Base-by-base conservation (phyloP, 2,797 vertebrate species). In the Ceryle rudis region DNA sequence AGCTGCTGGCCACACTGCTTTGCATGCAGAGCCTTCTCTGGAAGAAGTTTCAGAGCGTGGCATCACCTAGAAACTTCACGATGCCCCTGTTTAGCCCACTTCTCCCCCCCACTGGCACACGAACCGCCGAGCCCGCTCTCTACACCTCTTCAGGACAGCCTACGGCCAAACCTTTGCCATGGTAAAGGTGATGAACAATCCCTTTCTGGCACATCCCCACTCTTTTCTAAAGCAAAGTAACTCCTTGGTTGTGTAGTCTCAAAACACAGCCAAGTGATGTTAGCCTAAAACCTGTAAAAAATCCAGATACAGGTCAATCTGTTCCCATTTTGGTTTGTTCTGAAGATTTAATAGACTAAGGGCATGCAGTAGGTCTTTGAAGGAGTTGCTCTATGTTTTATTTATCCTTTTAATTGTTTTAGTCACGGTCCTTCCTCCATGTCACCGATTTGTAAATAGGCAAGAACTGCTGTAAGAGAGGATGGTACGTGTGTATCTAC, bases 401-500 rank as follows among this genome's bases (percentile, higher is more conserved):
- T 21, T 39, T 28, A 31, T 28, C 15, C 5, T 51, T 47, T 15
- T 9, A 13, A 3, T 14, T 18, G 9, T 41, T 47, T 16, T 0
- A 69, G 26, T 35, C 35, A 5, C 7, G 11, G 3, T 66, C 15
- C 13, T 29, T 35, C n/a, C 5, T 37, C 18, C 11, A 11, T 14
- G 22, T 22, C 21, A 77, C 25, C 1, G 2, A 35, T 6, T 33
- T 44, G 6, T 33, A 70, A 66, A 13, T 3, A 33, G 0, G 9
- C 29, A 29, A 22, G 11, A 66, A 37, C 13, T 20, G 19, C 21
- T 52, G 37, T 15, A 23, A 57, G 22, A 9, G 21, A 47, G 0
- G 6, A 4, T 0, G 3, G 9, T 46, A 33, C 0, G 0, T 3
- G 6, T 11, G 1, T 12, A 26, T 22, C 62, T 61, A 4, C 25